These are phyloP conservation scores for Apodemus sylvaticus DNA, from an alignment of 2,113 vertebrate species.

Conservation along the genomic window DNA sequence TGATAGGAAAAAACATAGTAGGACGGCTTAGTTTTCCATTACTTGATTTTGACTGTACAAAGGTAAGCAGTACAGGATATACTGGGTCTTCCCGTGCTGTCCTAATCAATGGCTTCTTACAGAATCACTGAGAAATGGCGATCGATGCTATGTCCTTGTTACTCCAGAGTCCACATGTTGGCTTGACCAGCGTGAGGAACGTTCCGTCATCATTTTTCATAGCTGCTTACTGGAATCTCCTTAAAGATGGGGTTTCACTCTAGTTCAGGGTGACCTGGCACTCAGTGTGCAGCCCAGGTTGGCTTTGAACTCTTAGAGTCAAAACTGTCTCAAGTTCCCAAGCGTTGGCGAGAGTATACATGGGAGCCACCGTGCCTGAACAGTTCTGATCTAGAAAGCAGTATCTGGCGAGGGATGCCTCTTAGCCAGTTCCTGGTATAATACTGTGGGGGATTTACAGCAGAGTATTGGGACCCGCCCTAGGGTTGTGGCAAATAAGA, in stretches of 20 bases:
- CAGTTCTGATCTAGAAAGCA: not conserved
- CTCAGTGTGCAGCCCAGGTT: not conserved
- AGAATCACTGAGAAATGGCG: not conserved
- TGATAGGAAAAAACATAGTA: not conserved
- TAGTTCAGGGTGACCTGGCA: not conserved
- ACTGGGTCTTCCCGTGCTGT: not conserved
- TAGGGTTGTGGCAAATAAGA: not conserved
- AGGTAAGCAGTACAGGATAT: not conserved
- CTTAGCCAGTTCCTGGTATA: not conserved
- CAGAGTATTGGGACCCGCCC: not conserved
- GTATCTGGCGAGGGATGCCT: not conserved
- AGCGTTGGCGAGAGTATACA: not conserved
- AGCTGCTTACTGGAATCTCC: not conserved
- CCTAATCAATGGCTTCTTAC: conserved; percentile 21
- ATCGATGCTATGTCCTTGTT: not conserved
- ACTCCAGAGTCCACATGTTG: not conserved
- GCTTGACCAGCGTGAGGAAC: not conserved
- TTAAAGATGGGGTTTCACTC: not conserved
- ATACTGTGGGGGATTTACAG: not conserved
- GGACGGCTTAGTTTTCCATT: not conserved
- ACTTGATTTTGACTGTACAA: not conserved
- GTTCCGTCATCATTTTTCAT: not conserved
- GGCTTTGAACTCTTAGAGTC: not conserved
- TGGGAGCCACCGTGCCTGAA: not conserved
- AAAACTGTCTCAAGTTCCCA: not conserved